Evolutionary conservation across 2,888 invertebrate species (phyloP).

Genomic region (Phortica magna): DNA sequence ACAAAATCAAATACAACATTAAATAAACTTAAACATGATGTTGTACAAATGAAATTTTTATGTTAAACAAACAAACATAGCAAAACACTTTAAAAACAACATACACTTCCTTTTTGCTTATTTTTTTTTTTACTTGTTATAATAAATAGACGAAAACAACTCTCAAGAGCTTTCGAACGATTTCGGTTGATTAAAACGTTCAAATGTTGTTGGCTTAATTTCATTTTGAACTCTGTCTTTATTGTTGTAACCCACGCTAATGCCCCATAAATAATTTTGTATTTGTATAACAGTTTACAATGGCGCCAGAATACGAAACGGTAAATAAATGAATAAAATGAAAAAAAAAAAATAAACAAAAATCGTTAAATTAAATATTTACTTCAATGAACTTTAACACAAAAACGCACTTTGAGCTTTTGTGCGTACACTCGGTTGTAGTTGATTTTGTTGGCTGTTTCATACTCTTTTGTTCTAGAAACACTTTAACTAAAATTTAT

Average conservation of each 20-base stretch:
- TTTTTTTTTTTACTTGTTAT: too few relatives aligned
- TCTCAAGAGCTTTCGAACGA: too few relatives aligned
- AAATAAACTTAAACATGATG: too few relatives aligned
- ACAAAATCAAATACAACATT: too few relatives aligned
- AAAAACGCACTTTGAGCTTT: neutral
- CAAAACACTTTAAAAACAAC: too few relatives aligned
- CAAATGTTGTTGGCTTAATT: neutral
- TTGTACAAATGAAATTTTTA: too few relatives aligned
- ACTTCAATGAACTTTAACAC: conserved; percentile 43
- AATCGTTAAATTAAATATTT: conserved; percentile 37
- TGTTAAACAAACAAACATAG: too few relatives aligned
- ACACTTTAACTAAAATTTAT: neutral
- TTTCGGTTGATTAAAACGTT: neutral
- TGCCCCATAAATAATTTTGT: conserved; percentile 6
- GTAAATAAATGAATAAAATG: conserved; percentile 64
- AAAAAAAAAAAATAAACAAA: conserved; percentile 17
- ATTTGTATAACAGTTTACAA: conserved; percentile 72
- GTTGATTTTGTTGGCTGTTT: neutral
- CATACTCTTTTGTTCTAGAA: neutral
- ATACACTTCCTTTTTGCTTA: too few relatives aligned
- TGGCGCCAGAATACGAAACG: conserved; percentile 78
- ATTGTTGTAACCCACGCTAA: neutral
- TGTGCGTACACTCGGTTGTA: neutral
- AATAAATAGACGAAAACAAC: too few relatives aligned
- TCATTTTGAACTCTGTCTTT: neutral